Base-by-base conservation (phyloP, 2,113 vertebrate species). In the Triplophysa siluroides region DNA sequence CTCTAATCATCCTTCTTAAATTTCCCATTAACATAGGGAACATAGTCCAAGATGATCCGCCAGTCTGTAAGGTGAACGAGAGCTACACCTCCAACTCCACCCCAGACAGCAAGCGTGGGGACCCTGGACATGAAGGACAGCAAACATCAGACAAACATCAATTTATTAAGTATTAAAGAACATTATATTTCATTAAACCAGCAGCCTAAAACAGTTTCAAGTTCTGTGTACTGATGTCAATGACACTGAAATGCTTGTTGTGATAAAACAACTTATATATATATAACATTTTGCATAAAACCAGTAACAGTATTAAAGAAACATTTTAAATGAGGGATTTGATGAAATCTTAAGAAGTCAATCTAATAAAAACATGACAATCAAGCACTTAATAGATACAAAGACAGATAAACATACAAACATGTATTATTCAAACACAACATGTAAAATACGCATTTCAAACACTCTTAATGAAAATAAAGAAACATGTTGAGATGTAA, bases 21-120 rank as follows among this genome's bases (percentile, higher is more conserved):
- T 83, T 98, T 99, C 83, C 96, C 94, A 0, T 86, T 88, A 43
- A 99, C 83, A 87, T 98, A 98, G 3, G 97, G 97, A 14, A 99
- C 95, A 21, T 95, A 96, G 75, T 96, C 94, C 78, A 99, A 89
- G 83, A 98, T 19, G 79, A 98, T 33, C 62, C 92, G 87, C 97
- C 97, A 99, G 83, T 98, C 96, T 2, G 96, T 96, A 79, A 90
- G 73, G 93, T 96, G 95, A 50, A 98, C 88, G 21, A 98, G 14
- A 23, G 92, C 94, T 19, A 95, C 84, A 0, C 91, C 83, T 4
- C 92, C 94, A 2, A 90, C 94, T 0, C 90, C 29, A 2, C 95
- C 94, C 96, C 96, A 98, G 0, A 90, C 85, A 9, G 91, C 0
- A 0, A 93, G 4, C 0, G 93, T 96, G 23, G 97, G 96, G 0